phyloP scores from a whole-genome alignment of 2,113 vertebrate species.

The Pelusios castaneus region DNA sequence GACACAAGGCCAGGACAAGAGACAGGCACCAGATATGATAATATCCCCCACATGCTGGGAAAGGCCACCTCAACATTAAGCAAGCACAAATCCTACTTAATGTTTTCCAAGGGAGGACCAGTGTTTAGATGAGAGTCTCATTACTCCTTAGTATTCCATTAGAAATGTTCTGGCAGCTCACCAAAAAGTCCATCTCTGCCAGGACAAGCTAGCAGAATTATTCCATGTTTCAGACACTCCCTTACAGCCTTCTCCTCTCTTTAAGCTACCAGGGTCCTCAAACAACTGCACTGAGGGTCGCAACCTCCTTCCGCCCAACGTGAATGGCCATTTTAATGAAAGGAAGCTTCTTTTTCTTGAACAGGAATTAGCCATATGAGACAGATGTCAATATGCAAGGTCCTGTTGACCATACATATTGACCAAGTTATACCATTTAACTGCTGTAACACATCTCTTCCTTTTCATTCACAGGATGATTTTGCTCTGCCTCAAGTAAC shows the following conservation, averaged over 20 bases:
- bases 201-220: not conserved
- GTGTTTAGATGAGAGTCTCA: not conserved
- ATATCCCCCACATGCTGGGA: not conserved
- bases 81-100: conserved; percentile 1
- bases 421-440: not conserved
- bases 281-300: accelerated
- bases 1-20: not conserved
- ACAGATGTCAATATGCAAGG: not conserved
- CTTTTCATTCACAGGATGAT: not conserved
- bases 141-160: not conserved
- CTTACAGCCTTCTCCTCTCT: not conserved
- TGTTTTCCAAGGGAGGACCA: not conserved
- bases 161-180: not conserved
- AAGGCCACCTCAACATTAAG: not conserved
- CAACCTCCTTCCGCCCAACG: too few species aligned
- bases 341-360: not conserved
- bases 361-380: not conserved
- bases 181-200: not conserved
- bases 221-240: not conserved
- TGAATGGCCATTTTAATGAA: not conserved
- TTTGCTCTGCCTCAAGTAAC: not conserved
- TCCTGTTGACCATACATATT: not conserved
- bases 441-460: not conserved
- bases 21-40: not conserved
- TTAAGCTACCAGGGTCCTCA: not conserved